phyloP scores from a whole-genome alignment of 1,140 invertebrate species.

The Drosophila eugracilis region DNA sequence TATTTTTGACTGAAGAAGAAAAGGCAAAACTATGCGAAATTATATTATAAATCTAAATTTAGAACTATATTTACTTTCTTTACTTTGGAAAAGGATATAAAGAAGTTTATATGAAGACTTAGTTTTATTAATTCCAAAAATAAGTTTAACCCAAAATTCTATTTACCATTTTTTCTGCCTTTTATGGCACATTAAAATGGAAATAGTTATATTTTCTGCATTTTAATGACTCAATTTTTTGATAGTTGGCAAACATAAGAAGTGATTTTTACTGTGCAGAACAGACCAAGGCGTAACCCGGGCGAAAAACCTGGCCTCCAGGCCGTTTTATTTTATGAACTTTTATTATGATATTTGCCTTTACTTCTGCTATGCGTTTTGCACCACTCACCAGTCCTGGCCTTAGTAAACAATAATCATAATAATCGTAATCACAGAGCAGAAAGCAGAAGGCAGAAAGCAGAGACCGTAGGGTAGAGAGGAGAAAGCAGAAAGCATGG shows the following conservation, averaged over 20 bases:
- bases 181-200: too few species aligned
- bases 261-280: conserved; percentile 13
- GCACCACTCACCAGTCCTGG: conserved; percentile 15
- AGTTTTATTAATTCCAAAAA: neutral
- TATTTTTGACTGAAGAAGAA: too few species aligned
- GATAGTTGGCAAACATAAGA: too few species aligned
- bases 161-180: too few species aligned
- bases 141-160: too few species aligned
- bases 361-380: conserved; percentile 26
- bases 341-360: conserved; percentile 74
- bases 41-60: too few species aligned
- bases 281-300: neutral
- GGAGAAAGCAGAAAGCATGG: conserved; percentile 11
- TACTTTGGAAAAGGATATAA: too few species aligned
- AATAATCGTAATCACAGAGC: conserved; percentile 78
- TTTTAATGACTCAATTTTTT: too few species aligned
- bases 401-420: conserved; percentile 76
- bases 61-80: too few species aligned
- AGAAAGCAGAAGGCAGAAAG: conserved; percentile 15
- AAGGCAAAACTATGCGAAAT: too few species aligned
- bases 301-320: conserved; percentile 7
- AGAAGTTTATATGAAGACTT: too few species aligned
- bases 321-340: conserved; percentile 73
- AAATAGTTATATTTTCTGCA: too few species aligned
- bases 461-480: neutral